Base-by-base conservation (phyloP, 2,113 vertebrate genomes). In the Toxostoma redivivum region DNA sequence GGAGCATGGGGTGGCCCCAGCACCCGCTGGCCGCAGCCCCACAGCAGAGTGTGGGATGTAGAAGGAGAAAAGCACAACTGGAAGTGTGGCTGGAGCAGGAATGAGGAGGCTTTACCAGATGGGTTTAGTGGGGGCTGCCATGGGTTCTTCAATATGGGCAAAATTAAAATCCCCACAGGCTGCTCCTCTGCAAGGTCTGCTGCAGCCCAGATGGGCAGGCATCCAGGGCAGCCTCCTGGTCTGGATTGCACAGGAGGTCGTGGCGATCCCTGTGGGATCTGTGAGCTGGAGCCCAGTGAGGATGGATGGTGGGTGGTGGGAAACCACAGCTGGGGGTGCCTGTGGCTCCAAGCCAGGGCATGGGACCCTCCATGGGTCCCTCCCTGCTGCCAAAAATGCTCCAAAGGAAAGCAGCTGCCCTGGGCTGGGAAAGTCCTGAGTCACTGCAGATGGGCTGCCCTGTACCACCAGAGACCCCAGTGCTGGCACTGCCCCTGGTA, bases 261-360 rank as follows among this genome's bases (percentile, higher is more conserved):
- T 3, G 30, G 71, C 67, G 61, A 4, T 92, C 82, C 81, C 84
- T 8, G 24, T 0, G 22, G 77, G 84, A 27, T 61, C 74, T 33
- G 47, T 1, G 19, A 69, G 72, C 71, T 19, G 45, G 14, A 81
- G n/a, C 28, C 19, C 16, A 25, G 61, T 0, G 0, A 58, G 81
- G 77, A 17, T 30, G 61, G 82, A 47, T 27, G 54, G 15, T 0
- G 7, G 31, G 60, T 24, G 54, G 57, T 57, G 81, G 42, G 56
- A 77, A 91, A 45, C 23, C 4, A 4, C 0, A 1, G 17, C 13
- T 2, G 0, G 72, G 44, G 62, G 53, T 5, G 61, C 61, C 0
- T 4, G 23, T 24, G 67, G 54, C 56, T 69, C 47, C 9, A 15
- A 8, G 31, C 31, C 82, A 22, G 76, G 33, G 12, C 24, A 11